Conservation (phyloP, 2,113 vertebrate genomes). For the Serilophus lunatus region DNA sequence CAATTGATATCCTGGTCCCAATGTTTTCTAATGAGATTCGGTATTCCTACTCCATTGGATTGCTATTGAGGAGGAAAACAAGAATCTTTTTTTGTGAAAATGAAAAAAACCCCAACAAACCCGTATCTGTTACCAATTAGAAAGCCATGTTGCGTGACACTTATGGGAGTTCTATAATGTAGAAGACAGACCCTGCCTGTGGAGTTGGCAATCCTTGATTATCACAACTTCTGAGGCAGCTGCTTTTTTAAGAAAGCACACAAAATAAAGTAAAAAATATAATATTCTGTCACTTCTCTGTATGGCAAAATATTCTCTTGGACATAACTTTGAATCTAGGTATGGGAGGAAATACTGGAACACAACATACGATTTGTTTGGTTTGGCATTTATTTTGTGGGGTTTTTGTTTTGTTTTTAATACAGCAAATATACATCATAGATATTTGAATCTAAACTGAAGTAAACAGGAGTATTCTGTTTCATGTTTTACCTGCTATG, state of each 20-base stretch:
- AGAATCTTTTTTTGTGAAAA: neutral
- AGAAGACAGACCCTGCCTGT: neutral
- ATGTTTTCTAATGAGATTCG: neutral
- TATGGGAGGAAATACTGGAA: neutral
- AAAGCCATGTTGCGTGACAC: neutral
- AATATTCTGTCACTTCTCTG: neutral
- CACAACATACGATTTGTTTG: too few relatives aligned
- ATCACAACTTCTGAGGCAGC: neutral
- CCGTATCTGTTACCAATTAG: neutral
- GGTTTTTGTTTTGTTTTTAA: neutral
- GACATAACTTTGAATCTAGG: neutral
- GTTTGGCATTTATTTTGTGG: neutral
- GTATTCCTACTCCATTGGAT: neutral
- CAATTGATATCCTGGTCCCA: neutral
- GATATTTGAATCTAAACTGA: neutral
- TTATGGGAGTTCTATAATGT: neutral
- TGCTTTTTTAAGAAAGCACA: neutral
- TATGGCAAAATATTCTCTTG: neutral
- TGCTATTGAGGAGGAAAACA: neutral
- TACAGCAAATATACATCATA: neutral
- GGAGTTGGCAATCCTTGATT: neutral
- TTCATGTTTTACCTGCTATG: neutral
- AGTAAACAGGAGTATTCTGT: neutral
- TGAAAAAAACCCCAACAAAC: rapidly evolving
- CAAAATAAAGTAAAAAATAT: neutral